A percentile compares a stretch with the other conserved stretches of the same genome.
These are phyloP conservation scores for Ctenopoma kingsleyae DNA, from an alignment of 2,797 vertebrate species.

Conservation along the genomic window DNA sequence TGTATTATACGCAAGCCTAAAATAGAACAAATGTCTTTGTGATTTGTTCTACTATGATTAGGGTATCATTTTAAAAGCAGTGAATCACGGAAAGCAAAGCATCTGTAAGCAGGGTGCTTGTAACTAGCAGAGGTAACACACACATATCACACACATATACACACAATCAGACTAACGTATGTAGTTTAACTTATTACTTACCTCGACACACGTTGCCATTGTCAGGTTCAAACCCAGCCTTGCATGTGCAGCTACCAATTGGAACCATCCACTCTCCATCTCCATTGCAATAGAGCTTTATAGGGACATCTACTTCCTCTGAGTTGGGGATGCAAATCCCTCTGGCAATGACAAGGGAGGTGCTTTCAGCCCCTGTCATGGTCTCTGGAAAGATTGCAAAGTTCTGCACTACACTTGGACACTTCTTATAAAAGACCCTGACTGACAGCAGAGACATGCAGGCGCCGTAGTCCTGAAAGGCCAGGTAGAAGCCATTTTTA, in stretches of 20 bases:
- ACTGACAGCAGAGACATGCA: conserved; percentile 98
- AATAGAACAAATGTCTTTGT: conserved; percentile 45
- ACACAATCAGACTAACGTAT: neutral
- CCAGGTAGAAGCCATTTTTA: conserved; percentile 96
- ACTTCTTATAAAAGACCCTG: conserved; percentile 98
- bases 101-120: too few relatives aligned
- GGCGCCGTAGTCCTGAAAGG: conserved; percentile 98
- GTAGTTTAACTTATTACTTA: conserved; percentile 70
- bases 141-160: neutral
- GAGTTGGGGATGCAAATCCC: conserved; percentile 95
- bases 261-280: conserved; percentile 99
- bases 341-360: conserved; percentile 94
- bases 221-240: conserved; percentile 95
- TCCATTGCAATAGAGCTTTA: conserved; percentile 98
- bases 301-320: conserved; percentile 96
- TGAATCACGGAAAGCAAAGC: conserved; percentile 28
- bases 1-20: conserved; percentile 29
- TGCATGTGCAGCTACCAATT: conserved; percentile 97
- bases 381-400: conserved; percentile 98
- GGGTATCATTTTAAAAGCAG: conserved; percentile 31
- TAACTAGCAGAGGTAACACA: too few relatives aligned
- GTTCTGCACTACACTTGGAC: conserved; percentile 97
- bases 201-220: conserved; percentile 94
- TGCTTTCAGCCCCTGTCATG: conserved; percentile 97
- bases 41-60: conserved; percentile 37